phyloP scores from a whole-genome alignment of 2,113 vertebrate genomes.

The Scopus umbretta region DNA sequence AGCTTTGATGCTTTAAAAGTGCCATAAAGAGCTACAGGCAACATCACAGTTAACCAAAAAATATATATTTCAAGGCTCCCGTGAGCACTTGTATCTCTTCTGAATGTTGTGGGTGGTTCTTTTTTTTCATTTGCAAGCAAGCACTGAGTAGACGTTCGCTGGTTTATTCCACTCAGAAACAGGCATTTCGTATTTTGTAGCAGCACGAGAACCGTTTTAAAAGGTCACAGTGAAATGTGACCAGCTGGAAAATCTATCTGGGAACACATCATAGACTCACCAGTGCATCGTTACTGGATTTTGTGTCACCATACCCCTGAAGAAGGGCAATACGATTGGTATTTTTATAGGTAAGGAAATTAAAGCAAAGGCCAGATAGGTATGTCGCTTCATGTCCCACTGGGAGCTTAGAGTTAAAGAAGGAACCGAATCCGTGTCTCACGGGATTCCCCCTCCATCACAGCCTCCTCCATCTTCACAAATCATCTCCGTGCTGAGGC shows the following conservation, averaged over 20 bases:
- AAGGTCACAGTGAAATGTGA: background rate
- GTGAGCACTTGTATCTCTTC: background rate
- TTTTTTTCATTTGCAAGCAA: background rate
- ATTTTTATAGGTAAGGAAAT: background rate
- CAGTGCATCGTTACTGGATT: rapidly evolving
- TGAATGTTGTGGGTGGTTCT: background rate
- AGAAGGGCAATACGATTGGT: background rate
- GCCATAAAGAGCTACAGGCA: background rate
- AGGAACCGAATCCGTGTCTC: background rate
- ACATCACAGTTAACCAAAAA: background rate
- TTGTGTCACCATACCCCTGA: background rate
- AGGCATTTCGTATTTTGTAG: background rate
- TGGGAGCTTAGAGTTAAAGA: background rate
- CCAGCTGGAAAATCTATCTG: background rate
- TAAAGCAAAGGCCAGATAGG: background rate
- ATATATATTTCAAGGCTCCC: background rate
- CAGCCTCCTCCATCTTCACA: background rate
- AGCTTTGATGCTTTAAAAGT: constrained; percentile 37
- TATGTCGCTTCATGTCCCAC: background rate
- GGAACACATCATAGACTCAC: background rate
- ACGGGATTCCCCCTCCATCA: background rate
- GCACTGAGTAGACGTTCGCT: background rate
- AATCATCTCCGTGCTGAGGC: rapidly evolving
- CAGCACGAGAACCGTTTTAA: background rate
- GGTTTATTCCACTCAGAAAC: background rate